phyloP scores from a whole-genome alignment of 92 coral and sea anemone genomes.

The Blastomussa wellsi region DNA sequence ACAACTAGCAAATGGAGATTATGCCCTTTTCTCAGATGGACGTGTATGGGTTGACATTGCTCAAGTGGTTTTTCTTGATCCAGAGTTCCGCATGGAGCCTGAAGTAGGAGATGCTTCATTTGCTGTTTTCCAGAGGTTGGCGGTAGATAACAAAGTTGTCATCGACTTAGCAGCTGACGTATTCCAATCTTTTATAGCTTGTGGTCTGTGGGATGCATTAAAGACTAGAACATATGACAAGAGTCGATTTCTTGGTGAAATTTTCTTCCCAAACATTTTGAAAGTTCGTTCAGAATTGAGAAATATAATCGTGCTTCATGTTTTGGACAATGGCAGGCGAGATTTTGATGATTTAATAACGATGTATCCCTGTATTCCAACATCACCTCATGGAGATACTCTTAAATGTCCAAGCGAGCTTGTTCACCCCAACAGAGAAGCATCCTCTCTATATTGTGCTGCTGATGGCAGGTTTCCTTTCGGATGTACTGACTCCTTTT shows the following conservation, averaged over 20 bases:
- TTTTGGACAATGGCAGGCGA: conserved; percentile 41
- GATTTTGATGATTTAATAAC: conserved; percentile 32
- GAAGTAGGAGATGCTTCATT: conserved; percentile 51
- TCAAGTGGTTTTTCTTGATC: conserved; percentile 59
- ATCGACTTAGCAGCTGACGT: conserved; percentile 65
- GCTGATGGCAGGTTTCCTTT: conserved; percentile 74
- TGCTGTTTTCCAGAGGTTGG: conserved; percentile 22
- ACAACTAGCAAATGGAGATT: conserved; percentile 11
- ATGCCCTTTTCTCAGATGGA: conserved; percentile 65
- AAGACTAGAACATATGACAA: conserved; percentile 41
- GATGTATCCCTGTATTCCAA: conserved; percentile 65
- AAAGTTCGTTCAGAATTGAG: conserved; percentile 32
- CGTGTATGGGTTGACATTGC: conserved; percentile 46
- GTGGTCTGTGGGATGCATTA: conserved; percentile 40
- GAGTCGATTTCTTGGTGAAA: conserved; percentile 51
- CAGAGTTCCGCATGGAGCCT: conserved; percentile 44
- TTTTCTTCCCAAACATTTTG: conserved; percentile 65
- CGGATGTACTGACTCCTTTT: conserved; percentile 39
- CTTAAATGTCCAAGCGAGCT: conserved; percentile 68
- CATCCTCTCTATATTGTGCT: conserved; percentile 53
- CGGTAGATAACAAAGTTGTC: conserved; percentile 25
- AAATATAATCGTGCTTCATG: conserved; percentile 56
- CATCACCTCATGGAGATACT: conserved; percentile 58
- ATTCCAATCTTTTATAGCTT: conserved; percentile 47
- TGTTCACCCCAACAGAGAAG: conserved; percentile 60